Conservation (phyloP, 1,140 invertebrate species). For the Euschistus heros region DNA sequence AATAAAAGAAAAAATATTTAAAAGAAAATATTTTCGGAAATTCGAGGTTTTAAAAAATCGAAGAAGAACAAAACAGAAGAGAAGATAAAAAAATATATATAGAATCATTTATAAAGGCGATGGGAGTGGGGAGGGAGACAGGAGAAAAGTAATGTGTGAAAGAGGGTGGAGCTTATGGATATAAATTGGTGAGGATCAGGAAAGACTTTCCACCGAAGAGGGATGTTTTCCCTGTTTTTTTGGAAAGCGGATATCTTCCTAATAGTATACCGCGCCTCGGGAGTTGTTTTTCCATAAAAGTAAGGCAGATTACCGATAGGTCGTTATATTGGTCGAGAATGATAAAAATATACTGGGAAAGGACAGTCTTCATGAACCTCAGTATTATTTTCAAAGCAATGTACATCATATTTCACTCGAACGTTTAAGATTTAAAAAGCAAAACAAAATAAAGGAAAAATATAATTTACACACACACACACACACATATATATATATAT, state of each 20-base stretch:
- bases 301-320: too few relatives aligned
- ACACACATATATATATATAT: too few relatives aligned
- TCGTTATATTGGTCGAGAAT: neutral
- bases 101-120: slow-evolving; percentile 11
- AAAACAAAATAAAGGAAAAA: too few relatives aligned
- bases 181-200: slow-evolving; percentile 7
- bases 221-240: neutral
- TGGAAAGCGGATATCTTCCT: neutral
- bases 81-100: neutral
- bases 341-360: too few relatives aligned
- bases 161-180: slow-evolving; percentile 4
- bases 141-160: slow-evolving; percentile 10
- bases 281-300: too few relatives aligned
- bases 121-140: neutral
- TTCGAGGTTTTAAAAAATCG: neutral
- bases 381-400: too few relatives aligned
- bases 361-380: too few relatives aligned
- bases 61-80: neutral
- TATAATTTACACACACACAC: too few relatives aligned
- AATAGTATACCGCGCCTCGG: neutral
- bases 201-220: neutral
- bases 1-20: too few relatives aligned
- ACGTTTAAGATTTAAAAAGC: too few relatives aligned
- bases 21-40: too few relatives aligned
- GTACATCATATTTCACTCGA: too few relatives aligned